phyloP scores from a whole-genome alignment of 2,797 vertebrate genomes.

The Centroberyx gerrardi region DNA sequence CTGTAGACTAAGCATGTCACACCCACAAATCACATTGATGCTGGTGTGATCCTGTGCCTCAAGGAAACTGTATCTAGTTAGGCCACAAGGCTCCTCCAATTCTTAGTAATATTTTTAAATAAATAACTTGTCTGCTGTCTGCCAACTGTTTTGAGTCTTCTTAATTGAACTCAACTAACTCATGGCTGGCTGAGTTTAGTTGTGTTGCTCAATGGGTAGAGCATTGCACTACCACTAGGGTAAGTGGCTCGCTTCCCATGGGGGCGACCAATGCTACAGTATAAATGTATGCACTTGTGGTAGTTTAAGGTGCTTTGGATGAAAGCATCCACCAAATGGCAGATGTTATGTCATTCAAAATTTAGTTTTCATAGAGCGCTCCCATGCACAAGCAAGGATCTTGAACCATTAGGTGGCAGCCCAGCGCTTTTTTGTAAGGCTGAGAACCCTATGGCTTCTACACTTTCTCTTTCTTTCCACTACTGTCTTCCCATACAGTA shows the following conservation, averaged over 20 bases:
- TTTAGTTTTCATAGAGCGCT: neutral
- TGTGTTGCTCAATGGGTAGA: conserved; percentile 24
- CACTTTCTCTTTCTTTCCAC: conserved; percentile 9
- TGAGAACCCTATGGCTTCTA: conserved; percentile 12
- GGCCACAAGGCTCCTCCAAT: conserved; percentile 18
- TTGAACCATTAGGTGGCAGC: conserved; percentile 79
- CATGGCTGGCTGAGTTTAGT: neutral
- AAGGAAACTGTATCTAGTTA: conserved; percentile 12
- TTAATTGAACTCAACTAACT: conserved; percentile 37
- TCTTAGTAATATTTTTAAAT: neutral
- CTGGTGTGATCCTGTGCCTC: conserved; percentile 29
- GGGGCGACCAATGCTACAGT: conserved; percentile 10
- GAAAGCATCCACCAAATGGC: conserved; percentile 7
- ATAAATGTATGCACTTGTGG: neutral
- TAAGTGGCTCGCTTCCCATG: neutral
- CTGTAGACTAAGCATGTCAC: conserved; percentile 50
- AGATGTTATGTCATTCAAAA: conserved; percentile 1
- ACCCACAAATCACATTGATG: conserved; percentile 35
- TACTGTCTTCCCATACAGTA: conserved; percentile 28
- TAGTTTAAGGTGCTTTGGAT: neutral
- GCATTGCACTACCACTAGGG: neutral
- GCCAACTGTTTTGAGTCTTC: conserved; percentile 7
- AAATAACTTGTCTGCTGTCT: conserved; percentile 6
- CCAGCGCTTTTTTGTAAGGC: conserved; percentile 57
- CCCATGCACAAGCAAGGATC: conserved; percentile 26